phyloP scores from a whole-genome alignment of 2,113 vertebrate genomes.

The Recurvirostra avosetta region DNA sequence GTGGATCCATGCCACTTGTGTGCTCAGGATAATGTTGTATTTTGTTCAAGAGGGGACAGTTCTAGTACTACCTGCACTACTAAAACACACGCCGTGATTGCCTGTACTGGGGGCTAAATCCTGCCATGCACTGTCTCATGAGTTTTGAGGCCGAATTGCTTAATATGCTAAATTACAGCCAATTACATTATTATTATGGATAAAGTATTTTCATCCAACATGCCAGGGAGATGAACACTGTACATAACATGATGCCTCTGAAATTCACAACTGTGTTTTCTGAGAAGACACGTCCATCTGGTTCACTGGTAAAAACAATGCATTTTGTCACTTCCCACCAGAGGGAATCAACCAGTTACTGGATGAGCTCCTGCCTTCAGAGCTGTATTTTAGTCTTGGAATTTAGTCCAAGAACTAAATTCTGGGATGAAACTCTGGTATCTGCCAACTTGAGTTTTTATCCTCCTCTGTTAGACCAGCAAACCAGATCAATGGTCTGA shows the following conservation, averaged over 20 bases:
- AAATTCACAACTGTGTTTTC: not conserved
- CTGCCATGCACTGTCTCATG: not conserved
- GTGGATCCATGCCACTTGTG: not conserved
- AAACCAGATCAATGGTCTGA: not conserved
- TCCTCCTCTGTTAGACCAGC: not conserved
- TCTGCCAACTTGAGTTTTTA: not conserved
- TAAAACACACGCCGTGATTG: not conserved
- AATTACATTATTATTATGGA: not conserved
- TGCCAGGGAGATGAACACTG: not conserved
- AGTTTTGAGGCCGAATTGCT: not conserved
- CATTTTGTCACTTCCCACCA: not conserved
- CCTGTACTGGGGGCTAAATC: not conserved
- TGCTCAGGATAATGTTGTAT: not conserved
- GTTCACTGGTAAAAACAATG: not conserved
- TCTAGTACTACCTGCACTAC: not conserved
- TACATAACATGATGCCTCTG: not conserved
- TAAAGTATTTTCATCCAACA: not conserved
- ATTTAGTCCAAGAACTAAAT: not conserved
- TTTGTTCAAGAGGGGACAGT: not conserved
- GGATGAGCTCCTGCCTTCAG: not conserved
- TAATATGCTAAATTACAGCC: not conserved
- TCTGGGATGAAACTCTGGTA: not conserved
- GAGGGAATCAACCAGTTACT: not conserved
- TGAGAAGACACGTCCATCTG: not conserved
- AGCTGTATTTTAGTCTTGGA: not conserved